Evolutionary conservation across 2,888 invertebrate genomes (phyloP), one percentile per base, ranked within the genome.

Genomic region (Oeneis ivallda): DNA sequence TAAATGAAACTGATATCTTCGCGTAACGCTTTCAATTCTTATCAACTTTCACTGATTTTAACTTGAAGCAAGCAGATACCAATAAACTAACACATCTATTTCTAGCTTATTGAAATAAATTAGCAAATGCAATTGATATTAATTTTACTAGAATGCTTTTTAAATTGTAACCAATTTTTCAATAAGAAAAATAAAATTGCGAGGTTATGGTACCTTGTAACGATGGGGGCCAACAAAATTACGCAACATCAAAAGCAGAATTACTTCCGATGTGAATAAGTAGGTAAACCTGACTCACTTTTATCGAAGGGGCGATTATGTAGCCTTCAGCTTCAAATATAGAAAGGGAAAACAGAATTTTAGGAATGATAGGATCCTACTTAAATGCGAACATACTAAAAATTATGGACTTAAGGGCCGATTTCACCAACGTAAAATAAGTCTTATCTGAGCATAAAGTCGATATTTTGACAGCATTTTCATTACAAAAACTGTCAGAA

Each of bases 1-100:
- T 81, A 81, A 84, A 86, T 86, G 85, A 88, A 88, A 87, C 85
- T 85, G 86, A 88, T 89, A 89, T 87, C 87, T 88, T 88, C 83
- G 81, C 83, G 80, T 82, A 83, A 79, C 84, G 80, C 78, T 84
- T 80, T 82, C 84, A 83, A 83, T 85, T 76, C 80, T 80, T 77
- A 83, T 82, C 75, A 84, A 86, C 90, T 89, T 89, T 89, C 89
- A 86, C 89, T 82, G 78, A 80, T 84, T 84, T 79, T 76, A 72
- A 72, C 76, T 76, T 81, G 65, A 64, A 79, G 26, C n/a, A 41
- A 61, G 47, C 34, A 61, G 19, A 41, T 52, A 52, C 39, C n/a
- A 52, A 13, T 50, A 26, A 10, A 52, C 32, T 6, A 15, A 58
- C 4, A 58, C 32, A 11, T 19, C 9, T 10, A 13, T n/a, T n/a